Conservation (phyloP, 2,113 vertebrate species). For the Grallaria varia region DNA sequence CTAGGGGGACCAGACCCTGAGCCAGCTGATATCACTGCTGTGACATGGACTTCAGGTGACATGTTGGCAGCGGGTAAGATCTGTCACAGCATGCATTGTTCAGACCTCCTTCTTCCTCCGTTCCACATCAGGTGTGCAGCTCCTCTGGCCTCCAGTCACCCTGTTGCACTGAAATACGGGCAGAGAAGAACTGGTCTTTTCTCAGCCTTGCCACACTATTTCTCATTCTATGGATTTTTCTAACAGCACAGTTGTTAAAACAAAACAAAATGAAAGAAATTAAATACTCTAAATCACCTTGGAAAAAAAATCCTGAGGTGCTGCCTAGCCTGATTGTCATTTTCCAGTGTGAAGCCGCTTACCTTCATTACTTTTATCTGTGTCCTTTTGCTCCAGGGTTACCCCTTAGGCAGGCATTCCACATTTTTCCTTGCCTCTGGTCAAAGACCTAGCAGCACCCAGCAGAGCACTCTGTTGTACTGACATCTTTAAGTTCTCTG, state of each 20-base stretch:
- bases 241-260: neutral
- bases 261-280: neutral
- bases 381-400: neutral
- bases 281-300: neutral
- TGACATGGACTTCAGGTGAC: neutral
- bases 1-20: neutral
- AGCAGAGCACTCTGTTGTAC: neutral
- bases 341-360: neutral
- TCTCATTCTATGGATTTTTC: neutral
- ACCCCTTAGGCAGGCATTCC: neutral
- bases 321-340: neutral
- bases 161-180: neutral
- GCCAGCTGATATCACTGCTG: neutral
- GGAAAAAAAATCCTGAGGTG: neutral
- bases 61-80: neutral
- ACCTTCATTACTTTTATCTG: neutral
- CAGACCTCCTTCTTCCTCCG: neutral
- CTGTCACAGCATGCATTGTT: neutral
- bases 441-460: neutral
- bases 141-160: neutral
- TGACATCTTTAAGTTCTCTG: neutral
- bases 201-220: neutral
- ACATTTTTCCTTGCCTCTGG: neutral
- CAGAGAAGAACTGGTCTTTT: neutral
- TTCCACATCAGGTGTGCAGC: neutral